Evolutionary conservation across 2,113 vertebrate species (phyloP).

Genomic region (Columba livia): DNA sequence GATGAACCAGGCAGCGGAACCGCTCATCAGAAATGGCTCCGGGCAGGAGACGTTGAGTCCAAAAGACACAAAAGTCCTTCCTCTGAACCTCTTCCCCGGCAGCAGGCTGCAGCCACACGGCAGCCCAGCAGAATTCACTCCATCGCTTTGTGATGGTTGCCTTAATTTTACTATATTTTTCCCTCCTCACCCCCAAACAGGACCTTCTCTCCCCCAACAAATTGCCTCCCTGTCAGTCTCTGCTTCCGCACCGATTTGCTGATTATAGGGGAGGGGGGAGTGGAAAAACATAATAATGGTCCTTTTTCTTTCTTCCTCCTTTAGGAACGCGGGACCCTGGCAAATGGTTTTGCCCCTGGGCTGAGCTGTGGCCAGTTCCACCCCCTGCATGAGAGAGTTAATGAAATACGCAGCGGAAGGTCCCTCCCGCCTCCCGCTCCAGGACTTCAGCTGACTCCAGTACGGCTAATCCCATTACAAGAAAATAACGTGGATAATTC

Average conservation of each 20-base stretch:
- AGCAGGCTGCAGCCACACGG: not conserved
- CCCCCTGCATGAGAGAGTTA: slow-evolving; percentile 43
- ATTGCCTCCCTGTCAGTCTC: not conserved
- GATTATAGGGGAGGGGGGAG: not conserved
- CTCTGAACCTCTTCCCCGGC: not conserved
- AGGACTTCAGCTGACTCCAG: slow-evolving; percentile 70
- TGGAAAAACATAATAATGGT: not conserved
- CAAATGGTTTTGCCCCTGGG: slow-evolving; percentile 64
- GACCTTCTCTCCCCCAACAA: not conserved
- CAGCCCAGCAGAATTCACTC: not conserved
- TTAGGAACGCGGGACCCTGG: slow-evolving; percentile 26
- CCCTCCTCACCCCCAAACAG: not conserved
- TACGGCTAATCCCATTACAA: slow-evolving; percentile 77
- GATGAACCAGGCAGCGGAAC: not conserved
- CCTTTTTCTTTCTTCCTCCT: slow-evolving; percentile 42
- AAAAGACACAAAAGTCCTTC: not conserved
- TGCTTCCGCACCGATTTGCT: not conserved
- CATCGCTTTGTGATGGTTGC: not conserved
- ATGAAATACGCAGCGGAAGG: slow-evolving; percentile 32
- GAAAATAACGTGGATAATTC: slow-evolving; percentile 82
- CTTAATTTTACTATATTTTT: not conserved
- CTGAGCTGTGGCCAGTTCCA: slow-evolving; percentile 52
- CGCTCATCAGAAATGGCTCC: not conserved
- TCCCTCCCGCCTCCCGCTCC: slow-evolving; percentile 34
- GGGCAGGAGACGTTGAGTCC: not conserved